Evolutionary conservation across 2,888 invertebrate species (phyloP), one percentile per base, ranked within the genome.

Genomic region (Mimas tiliae): DNA sequence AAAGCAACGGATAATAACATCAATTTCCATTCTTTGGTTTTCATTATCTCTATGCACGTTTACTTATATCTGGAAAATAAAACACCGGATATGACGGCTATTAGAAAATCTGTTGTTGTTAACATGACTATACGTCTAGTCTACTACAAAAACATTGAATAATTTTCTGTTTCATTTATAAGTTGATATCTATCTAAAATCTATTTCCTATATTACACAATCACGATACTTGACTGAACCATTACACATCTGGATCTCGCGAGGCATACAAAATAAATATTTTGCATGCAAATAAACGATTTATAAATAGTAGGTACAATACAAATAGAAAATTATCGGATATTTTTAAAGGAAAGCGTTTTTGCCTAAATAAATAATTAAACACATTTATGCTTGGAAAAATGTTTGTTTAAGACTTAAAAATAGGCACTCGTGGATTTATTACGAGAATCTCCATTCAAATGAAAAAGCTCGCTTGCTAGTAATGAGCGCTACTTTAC

Each of bases 181-280:
- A 58, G 68, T 48, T 62, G 65, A 72, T 75, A 73, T 72, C 71
- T 70, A 70, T 75, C 69, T 69, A 62, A 73, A 69, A 53, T 63
- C 19, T 63, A 21, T 53, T 27, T 34, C 47, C 14, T 53, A 14
- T 63, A 47, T 48, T 63, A 34, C 16, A 63, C 19, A 47, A 51
- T 66, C 63, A 51, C 47, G 66, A 66, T 66, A 63, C 12, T 42
- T 52, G 52, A 52, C 66, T 63, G 33, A 62, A 62, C 42, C 62
- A 65, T 65, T 65, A 66, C 16, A 66, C 66, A 66, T 66, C 66
- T 66, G 66, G 66, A 47, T 63, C 51, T 53, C 34, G 11, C 51
- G 52, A 53, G 63, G 52, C 63, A 66, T 27, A 38, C 71, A 67
- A 65, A 67, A 52, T 67, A 53, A 63, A 38, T 27, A 48, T 65